phyloP scores from a whole-genome alignment of 2,113 vertebrate species.

The Neolamprologus tretocephalus region DNA sequence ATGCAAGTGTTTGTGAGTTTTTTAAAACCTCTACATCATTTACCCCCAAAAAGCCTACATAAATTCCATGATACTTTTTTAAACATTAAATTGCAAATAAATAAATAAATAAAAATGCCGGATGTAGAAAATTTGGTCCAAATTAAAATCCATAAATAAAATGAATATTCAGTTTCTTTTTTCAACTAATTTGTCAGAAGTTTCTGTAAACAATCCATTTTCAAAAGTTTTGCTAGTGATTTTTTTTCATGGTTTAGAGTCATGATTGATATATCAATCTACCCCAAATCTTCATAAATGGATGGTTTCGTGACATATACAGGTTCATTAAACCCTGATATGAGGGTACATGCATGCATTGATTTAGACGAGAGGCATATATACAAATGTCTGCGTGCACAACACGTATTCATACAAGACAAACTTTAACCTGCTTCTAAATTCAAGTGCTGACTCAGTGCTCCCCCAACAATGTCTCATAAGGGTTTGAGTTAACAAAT shows the following conservation, averaged over 20 bases:
- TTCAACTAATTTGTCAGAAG: neutral
- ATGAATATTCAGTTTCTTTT: neutral
- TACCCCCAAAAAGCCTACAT: neutral
- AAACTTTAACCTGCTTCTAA: neutral
- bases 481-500: neutral
- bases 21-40: neutral
- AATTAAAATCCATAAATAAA: neutral
- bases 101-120: neutral
- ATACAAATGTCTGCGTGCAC: neutral
- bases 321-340: neutral
- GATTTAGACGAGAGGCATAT: neutral
- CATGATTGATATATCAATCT: neutral
- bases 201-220: neutral
- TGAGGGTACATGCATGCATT: neutral
- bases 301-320: neutral
- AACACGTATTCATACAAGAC: neutral
- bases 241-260: neutral
- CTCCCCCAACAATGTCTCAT: neutral
- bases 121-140: neutral
- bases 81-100: neutral
- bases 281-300: neutral
- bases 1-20: neutral
- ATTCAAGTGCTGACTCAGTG: neutral
- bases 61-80: neutral
- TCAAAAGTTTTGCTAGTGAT: neutral